These are phyloP conservation scores for Scomber scombrus DNA, from an alignment of 2,113 vertebrate genomes.

Conservation along the genomic window DNA sequence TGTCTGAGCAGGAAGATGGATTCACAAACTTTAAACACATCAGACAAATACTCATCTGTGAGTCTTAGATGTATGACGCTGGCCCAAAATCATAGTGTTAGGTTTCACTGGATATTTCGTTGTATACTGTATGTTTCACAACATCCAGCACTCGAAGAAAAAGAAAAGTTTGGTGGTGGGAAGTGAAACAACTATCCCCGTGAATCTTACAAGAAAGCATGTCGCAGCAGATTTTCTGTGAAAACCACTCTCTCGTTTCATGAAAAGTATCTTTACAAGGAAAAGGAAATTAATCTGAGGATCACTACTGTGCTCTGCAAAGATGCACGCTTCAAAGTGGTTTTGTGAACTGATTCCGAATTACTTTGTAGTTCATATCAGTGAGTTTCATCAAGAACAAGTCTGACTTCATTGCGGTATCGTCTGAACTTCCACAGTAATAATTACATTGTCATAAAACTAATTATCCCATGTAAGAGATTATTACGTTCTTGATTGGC, in stretches of 20 bases:
- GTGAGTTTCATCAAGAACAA: neutral
- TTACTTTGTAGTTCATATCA: neutral
- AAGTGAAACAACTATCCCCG: slow-evolving; percentile 1
- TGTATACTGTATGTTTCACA: neutral
- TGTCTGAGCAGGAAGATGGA: neutral
- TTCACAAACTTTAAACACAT: neutral
- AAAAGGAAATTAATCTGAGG: slow-evolving; percentile 15
- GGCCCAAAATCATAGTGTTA: neutral
- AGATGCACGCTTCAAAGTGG: neutral
- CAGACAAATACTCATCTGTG: neutral
- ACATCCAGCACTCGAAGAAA: neutral
- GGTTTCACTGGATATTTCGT: neutral
- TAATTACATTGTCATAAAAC: neutral
- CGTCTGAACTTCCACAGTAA: neutral
- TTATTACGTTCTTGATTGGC: neutral
- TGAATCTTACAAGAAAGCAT: neutral
- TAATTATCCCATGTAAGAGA: neutral
- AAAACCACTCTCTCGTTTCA: neutral
- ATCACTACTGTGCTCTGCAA: slow-evolving; percentile 1
- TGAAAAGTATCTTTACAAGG: neutral
- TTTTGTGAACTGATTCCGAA: slow-evolving; percentile 30
- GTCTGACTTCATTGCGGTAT: neutral
- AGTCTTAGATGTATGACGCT: neutral
- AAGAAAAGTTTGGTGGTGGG: neutral
- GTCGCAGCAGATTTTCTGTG: slow-evolving; percentile 5